Percentiles rank a stretch among this genome's conserved stretches.
Evolutionary conservation across 2,797 vertebrate genomes (phyloP).

Genomic region (Megaceryle alcyon): DNA sequence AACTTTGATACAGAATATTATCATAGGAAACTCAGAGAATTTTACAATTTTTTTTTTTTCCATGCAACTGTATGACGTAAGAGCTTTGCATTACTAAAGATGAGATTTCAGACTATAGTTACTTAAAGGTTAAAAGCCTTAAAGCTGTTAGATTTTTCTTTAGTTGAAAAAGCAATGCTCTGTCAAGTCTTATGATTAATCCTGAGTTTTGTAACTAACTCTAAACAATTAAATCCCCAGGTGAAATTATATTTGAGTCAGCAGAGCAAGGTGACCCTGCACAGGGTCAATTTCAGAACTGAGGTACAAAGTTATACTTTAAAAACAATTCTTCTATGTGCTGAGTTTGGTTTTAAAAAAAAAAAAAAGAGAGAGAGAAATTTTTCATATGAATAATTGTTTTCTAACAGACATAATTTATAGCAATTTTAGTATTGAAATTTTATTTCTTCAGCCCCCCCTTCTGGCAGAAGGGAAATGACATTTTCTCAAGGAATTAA

Average conservation of each 20-base stretch:
- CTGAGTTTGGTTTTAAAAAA: neutral
- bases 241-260: neutral
- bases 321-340: neutral
- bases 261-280: neutral
- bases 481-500: neutral
- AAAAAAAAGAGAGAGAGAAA: neutral
- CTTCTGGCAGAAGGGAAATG: conserved; percentile 61
- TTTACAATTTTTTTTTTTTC: neutral
- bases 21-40: neutral
- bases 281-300: neutral
- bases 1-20: neutral
- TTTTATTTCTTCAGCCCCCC: conserved; percentile 54
- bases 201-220: neutral
- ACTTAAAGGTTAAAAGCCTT: neutral
- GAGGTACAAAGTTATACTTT: neutral
- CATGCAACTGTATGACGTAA: neutral
- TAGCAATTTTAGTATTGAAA: neutral
- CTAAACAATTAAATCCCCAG: neutral
- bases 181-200: neutral
- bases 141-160: neutral
- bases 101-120: neutral
- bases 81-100: neutral
- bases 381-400: neutral
- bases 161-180: neutral
- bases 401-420: neutral